phyloP scores from a whole-genome alignment of 2,113 vertebrate species.

The Ia io region DNA sequence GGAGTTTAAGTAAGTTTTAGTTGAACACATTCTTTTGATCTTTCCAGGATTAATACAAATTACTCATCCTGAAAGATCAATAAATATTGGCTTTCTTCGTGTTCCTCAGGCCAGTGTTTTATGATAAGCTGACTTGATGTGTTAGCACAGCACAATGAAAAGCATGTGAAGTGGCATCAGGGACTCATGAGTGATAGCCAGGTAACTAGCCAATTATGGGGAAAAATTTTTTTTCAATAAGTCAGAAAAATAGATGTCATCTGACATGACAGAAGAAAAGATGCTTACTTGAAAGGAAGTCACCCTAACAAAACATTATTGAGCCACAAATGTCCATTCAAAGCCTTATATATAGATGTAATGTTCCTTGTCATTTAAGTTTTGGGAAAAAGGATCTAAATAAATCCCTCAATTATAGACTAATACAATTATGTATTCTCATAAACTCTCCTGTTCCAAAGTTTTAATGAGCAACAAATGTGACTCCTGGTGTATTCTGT shows the following conservation, averaged over 20 bases:
- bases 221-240: background rate
- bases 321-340: background rate
- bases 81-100: conserved; percentile 56
- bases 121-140: conserved; percentile 35
- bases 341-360: background rate
- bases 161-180: background rate
- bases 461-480: background rate
- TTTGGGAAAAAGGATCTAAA: background rate
- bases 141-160: background rate
- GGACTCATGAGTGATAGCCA: background rate
- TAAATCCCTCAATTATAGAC: background rate
- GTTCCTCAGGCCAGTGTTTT: conserved; percentile 8
- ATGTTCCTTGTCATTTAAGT: background rate
- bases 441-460: background rate
- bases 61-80: conserved; percentile 40
- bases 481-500: background rate
- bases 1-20: background rate
- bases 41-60: conserved; percentile 44
- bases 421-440: background rate
- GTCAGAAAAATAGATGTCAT: conserved; percentile 25
- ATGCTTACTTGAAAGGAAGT: conserved; percentile 37
- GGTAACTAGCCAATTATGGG: background rate
- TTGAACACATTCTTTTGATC: conserved; percentile 49
- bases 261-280: background rate
- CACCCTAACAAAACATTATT: background rate